Percentiles rank a stretch among this genome's conserved stretches.
Conservation (phyloP, 2,888 invertebrate species). For the Galeopsomyia nigrocyanea region DNA sequence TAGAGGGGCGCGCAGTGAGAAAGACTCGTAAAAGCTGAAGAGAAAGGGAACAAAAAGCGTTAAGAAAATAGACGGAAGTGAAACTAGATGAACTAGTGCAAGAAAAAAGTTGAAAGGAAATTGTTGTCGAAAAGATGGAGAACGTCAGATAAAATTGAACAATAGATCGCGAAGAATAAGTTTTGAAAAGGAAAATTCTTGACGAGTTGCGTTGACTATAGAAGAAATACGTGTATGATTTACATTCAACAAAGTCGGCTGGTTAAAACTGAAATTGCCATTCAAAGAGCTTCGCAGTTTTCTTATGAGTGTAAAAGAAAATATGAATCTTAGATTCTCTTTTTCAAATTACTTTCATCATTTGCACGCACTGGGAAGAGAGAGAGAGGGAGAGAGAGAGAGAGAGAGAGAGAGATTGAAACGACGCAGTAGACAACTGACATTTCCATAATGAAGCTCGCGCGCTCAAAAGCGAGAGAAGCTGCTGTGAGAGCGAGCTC, state of each 20-base stretch:
- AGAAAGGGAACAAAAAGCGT: conserved; percentile 45
- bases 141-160: conserved; percentile 1
- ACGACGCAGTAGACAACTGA: conserved; percentile 40
- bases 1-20: background rate
- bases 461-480: background rate
- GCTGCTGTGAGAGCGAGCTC: background rate
- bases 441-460: conserved; percentile 43
- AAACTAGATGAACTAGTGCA: conserved; percentile 43
- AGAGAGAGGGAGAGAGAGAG: too few relatives aligned
- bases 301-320: too few relatives aligned
- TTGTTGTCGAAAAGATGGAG: background rate
- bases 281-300: too few relatives aligned
- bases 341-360: conserved; percentile 31
- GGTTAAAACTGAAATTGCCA: too few relatives aligned
- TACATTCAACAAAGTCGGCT: too few relatives aligned
- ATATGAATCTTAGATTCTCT: background rate
- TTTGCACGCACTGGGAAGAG: conserved; percentile 20
- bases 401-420: background rate
- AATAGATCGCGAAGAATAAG: too few relatives aligned
- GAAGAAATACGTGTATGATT: too few relatives aligned
- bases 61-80: conserved; percentile 43
- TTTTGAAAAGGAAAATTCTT: too few relatives aligned
- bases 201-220: too few relatives aligned
- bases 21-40: background rate
- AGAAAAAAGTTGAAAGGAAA: background rate